These are phyloP conservation scores for Pherbina coryleti DNA, from an alignment of 2,888 invertebrate species.

Conservation along the genomic window DNA sequence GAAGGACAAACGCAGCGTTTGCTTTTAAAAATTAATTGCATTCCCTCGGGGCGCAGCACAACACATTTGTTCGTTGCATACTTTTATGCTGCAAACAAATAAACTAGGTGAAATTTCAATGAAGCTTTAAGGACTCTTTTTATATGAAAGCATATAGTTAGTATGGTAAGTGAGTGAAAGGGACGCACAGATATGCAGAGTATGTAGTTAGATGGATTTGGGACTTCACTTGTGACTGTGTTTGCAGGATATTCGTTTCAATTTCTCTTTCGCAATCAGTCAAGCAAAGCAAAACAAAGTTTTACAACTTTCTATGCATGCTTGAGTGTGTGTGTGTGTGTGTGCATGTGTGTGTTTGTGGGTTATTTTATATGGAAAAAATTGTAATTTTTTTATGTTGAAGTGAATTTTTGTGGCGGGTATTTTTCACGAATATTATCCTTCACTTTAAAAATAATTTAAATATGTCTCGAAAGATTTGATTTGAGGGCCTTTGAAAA, in stretches of 20 bases:
- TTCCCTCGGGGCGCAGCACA: slow-evolving; percentile 9
- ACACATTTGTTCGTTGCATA: slow-evolving; percentile 10
- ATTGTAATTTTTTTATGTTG: too few species aligned
- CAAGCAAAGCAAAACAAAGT: slow-evolving; percentile 21
- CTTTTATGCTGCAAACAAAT: slow-evolving; percentile 3
- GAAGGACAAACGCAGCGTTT: background rate
- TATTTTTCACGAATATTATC: too few species aligned
- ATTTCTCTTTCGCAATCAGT: slow-evolving; percentile 28
- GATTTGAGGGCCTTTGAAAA: too few species aligned
- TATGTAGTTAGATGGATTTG: background rate
- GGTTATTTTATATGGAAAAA: too few species aligned
- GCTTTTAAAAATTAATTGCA: slow-evolving; percentile 34
- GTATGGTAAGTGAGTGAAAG: too few species aligned
- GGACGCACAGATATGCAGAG: too few species aligned
- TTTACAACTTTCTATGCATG: slow-evolving; percentile 9
- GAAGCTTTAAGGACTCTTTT: slow-evolving; percentile 12
- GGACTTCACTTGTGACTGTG: slow-evolving; percentile 12
- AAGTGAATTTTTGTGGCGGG: too few species aligned
- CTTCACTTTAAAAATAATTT: too few species aligned
- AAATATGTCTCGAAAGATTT: too few species aligned
- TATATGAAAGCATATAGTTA: background rate
- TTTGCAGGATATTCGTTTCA: slow-evolving; percentile 12
- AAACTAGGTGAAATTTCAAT: slow-evolving; percentile 21
- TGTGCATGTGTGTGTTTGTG: background rate
- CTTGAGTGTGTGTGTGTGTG: background rate